phyloP scores from a whole-genome alignment of 2,113 vertebrate species.

The Calidris pugnax region DNA sequence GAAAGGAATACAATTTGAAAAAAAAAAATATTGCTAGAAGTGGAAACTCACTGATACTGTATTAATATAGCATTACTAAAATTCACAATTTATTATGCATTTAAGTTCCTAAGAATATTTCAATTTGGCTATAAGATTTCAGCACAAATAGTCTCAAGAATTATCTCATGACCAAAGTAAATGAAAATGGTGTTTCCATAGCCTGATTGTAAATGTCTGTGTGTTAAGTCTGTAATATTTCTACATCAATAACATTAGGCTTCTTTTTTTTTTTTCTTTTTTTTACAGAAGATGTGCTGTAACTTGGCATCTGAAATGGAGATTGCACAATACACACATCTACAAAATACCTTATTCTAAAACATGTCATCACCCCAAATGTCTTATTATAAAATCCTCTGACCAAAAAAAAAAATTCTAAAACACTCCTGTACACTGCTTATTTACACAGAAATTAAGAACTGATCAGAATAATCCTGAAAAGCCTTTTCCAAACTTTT shows the following conservation, averaged over 20 bases:
- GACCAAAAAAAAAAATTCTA: background rate
- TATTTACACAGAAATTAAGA: background rate
- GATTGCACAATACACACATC: background rate
- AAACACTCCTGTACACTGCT: background rate
- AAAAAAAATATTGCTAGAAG: background rate
- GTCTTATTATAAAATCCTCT: background rate
- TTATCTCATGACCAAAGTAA: background rate
- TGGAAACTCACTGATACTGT: background rate
- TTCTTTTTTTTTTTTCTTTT: background rate
- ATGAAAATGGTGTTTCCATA: background rate
- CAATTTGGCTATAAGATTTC: background rate
- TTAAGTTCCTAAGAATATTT: background rate
- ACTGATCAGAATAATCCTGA: background rate
- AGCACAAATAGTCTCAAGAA: background rate
- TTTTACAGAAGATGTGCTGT: background rate
- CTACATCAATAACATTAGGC: background rate
- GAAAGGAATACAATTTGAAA: background rate
- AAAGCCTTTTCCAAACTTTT: background rate
- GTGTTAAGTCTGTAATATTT: background rate
- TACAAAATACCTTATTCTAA: background rate
- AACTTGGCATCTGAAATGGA: background rate
- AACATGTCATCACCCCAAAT: background rate
- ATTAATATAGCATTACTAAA: background rate
- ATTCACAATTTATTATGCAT: background rate
- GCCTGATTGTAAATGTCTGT: background rate